phyloP scores from a whole-genome alignment of 2,797 vertebrate species.

The Florisuga fusca region DNA sequence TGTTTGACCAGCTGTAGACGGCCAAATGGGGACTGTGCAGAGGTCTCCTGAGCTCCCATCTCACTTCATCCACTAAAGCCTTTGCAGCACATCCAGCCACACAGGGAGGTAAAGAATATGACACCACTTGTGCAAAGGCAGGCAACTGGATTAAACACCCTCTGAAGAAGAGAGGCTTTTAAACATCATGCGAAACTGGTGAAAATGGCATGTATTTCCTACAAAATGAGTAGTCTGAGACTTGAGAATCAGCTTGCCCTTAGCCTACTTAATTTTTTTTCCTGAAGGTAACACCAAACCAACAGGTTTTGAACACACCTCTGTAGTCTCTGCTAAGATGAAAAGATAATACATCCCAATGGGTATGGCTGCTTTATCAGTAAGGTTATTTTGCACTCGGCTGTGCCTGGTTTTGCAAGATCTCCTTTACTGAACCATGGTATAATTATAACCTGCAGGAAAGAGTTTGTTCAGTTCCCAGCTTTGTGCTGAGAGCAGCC shows the following conservation, averaged over 20 bases:
- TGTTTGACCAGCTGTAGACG: background rate
- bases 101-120: background rate
- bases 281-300: background rate
- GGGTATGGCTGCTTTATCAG: background rate
- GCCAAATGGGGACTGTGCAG: background rate
- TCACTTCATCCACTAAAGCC: background rate
- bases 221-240: background rate
- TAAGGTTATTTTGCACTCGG: background rate
- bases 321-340: background rate
- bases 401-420: background rate
- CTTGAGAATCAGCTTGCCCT: background rate
- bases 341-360: conserved; percentile 2
- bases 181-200: background rate
- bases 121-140: background rate
- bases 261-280: background rate
- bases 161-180: background rate
- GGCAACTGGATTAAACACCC: background rate
- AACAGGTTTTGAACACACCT: background rate
- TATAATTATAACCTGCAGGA: background rate
- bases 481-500: background rate
- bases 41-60: background rate
- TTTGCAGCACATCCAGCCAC: background rate
- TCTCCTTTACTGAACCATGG: background rate
- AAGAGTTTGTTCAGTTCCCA: background rate
- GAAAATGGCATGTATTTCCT: background rate